Base-by-base conservation (phyloP, 2,113 vertebrate genomes). In the Asarcornis scutulata region DNA sequence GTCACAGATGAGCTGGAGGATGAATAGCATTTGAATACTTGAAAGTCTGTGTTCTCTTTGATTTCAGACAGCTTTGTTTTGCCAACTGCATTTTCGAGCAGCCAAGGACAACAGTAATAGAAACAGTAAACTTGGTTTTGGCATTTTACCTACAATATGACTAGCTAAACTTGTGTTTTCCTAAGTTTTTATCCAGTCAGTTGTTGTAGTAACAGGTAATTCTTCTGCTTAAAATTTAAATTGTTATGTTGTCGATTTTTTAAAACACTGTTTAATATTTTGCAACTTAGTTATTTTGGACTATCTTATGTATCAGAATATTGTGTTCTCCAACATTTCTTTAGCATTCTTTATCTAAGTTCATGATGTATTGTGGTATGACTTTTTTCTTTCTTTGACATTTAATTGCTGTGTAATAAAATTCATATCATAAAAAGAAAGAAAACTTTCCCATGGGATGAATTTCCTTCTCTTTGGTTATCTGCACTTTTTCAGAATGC, bases 31-130 rank as follows among this genome's bases (percentile, higher is more conserved):
- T 68, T 86, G 29, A 90, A 44, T 83, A 88, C 64, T 93, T 88
- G 20, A 74, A 95, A 91, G 75, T 75, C n/a, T 78, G 17, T 74
- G 71, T 64, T 42, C 46, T 75, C 88, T 95, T 83, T 93, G 69
- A 95, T 94, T 93, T 91, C 52, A 81, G 68, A 60, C 23, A 88
- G 72, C 72, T 91, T 94, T 89, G 68, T 90, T 96, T 94, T 91
- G 42, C 60, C 72, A 83, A 50, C 26, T 29, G 6, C 17, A 60
- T 88, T 93, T 96, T 89, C 64, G 81, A 90, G 42, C 42, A 93
- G 48, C 42, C 23, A 36, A 59, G 26, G 56, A 86, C 44, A 87
- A 88, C 72, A 52, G 5, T 34, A 80, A 86, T 32, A 90, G 7
- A 25, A 48, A 81, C 7, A 42, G 20, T 31, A 81, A 86, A 90